phyloP scores from a whole-genome alignment of 92 coral and sea anemone genomes.

The Parazoanthus darwini region DNA sequence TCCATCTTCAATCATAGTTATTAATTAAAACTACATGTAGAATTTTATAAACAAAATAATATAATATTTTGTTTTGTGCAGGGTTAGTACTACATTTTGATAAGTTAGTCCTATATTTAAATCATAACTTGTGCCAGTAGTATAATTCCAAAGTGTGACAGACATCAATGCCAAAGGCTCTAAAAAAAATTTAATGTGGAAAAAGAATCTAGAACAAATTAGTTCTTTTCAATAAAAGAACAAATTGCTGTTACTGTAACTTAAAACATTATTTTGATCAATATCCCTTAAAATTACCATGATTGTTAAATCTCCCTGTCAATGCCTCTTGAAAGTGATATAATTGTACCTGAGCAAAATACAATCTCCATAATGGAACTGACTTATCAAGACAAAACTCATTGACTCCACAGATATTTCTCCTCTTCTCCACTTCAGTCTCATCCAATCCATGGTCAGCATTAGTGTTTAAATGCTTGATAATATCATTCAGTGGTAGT shows the following conservation, averaged over 20 bases:
- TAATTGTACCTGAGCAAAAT: slow-evolving; percentile 77
- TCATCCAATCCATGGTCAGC: slow-evolving; percentile 58
- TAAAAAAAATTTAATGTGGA: not conserved
- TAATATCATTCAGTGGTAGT: slow-evolving; percentile 64
- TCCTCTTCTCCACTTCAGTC: slow-evolving; percentile 77
- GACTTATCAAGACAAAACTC: slow-evolving; percentile 82
- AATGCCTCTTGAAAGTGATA: too few relatives aligned
- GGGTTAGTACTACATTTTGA: too few relatives aligned
- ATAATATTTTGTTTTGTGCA: too few relatives aligned
- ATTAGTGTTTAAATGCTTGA: slow-evolving; percentile 78
- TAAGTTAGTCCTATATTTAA: too few relatives aligned
- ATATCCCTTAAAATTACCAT: not conserved
- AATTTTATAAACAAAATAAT: too few relatives aligned
- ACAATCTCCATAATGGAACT: slow-evolving; percentile 82
- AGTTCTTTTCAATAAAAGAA: too few relatives aligned
- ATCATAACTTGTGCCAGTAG: too few relatives aligned
- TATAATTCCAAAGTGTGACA: too few relatives aligned
- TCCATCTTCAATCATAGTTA: too few relatives aligned
- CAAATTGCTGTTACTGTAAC: not conserved
- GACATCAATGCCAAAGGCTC: too few relatives aligned
- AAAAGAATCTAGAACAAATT: not conserved
- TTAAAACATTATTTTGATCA: not conserved
- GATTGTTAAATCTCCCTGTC: too few relatives aligned
- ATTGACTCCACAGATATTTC: slow-evolving; percentile 80
- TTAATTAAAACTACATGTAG: too few relatives aligned